phyloP scores from a whole-genome alignment of 2,888 invertebrate genomes.

The Catotricha subobsoleta region DNA sequence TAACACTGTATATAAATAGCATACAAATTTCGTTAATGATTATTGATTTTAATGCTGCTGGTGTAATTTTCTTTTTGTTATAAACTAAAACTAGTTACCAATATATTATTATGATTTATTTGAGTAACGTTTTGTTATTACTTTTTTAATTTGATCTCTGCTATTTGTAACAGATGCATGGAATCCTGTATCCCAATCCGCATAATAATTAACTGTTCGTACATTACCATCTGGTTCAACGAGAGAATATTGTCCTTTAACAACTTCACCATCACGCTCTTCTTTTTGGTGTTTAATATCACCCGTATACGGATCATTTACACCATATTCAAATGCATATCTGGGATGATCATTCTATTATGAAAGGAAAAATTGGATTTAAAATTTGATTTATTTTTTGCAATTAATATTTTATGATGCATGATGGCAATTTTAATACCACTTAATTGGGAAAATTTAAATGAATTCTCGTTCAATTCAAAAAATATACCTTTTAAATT shows the following conservation, averaged over 20 bases:
- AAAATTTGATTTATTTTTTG: not conserved
- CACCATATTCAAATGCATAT: constrained; percentile 55
- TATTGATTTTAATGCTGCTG: too few species aligned
- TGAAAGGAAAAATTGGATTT: not conserved
- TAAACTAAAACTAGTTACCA: too few species aligned
- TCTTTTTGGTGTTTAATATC: constrained; percentile 57
- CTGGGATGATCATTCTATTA: constrained; percentile 44
- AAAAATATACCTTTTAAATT: too few species aligned
- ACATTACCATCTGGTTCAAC: constrained; percentile 59
- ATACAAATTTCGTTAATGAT: too few species aligned
- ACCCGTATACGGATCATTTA: constrained; percentile 55
- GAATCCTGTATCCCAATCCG: constrained; percentile 64
- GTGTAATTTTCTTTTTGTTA: too few species aligned
- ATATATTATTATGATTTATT: constrained; percentile 7
- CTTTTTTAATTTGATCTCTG: constrained; percentile 32
- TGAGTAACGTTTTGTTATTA: constrained; percentile 22
- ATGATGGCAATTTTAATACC: too few species aligned
- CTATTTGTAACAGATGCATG: constrained; percentile 53
- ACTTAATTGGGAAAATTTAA: too few species aligned
- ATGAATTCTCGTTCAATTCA: too few species aligned
- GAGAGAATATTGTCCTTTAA: constrained; percentile 47
- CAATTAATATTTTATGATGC: not conserved
- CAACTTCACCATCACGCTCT: constrained; percentile 53
- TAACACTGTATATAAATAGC: too few species aligned
- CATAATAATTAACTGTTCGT: constrained; percentile 54